These are phyloP conservation scores for Plectropomus leopardus DNA, from an alignment of 2,113 vertebrate species.

Conservation along the genomic window DNA sequence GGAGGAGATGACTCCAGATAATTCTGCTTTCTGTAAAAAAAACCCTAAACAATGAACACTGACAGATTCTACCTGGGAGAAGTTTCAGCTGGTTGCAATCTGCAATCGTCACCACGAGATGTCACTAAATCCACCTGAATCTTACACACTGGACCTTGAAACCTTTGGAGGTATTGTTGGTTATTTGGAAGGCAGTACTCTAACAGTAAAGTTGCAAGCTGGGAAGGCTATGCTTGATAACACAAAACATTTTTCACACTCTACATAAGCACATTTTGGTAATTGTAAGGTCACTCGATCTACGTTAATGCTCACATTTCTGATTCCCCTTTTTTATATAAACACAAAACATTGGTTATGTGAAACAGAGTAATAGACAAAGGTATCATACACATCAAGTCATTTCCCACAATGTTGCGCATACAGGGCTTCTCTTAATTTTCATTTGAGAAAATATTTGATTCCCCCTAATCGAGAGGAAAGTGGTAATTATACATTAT, in stretches of 20 bases:
- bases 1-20: too few species aligned
- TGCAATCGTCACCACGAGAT: too few species aligned
- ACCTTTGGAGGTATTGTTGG: conserved; percentile 74
- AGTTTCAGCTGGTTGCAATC: too few species aligned
- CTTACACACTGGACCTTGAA: too few species aligned
- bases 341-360: conserved; percentile 72
- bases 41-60: too few species aligned
- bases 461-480: conserved; percentile 31
- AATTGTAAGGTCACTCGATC: conserved; percentile 82
- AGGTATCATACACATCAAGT: conserved; percentile 59
- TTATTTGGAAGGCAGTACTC: conserved; percentile 82
- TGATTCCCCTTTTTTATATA: conserved; percentile 59
- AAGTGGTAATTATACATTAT: conserved; percentile 40
- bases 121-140: too few species aligned
- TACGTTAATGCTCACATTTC: conserved; percentile 73
- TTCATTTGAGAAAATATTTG: conserved; percentile 60
- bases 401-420: conserved; percentile 51
- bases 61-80: too few species aligned
- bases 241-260: conserved; percentile 69
- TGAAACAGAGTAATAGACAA: conserved; percentile 68
- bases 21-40: too few species aligned
- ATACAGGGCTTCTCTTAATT: conserved; percentile 52
- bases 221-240: conserved; percentile 63
- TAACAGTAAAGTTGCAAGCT: conserved; percentile 61
- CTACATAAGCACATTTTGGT: conserved; percentile 83